Base-by-base conservation (phyloP, 2,797 vertebrate genomes). In the Megaceryle alcyon region DNA sequence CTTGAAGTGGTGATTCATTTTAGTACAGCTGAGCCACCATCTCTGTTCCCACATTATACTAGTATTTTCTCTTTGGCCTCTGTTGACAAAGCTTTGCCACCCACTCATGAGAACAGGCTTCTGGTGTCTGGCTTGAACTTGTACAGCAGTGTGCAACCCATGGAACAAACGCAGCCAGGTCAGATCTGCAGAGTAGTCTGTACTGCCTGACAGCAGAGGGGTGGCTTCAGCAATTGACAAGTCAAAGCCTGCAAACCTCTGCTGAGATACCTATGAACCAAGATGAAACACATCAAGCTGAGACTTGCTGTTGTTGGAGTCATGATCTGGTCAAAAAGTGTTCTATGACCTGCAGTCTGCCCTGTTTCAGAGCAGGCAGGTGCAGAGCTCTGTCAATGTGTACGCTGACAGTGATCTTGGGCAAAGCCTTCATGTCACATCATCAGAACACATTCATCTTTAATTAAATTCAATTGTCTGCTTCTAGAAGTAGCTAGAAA, bases 1-100 rank as follows among this genome's bases (percentile, higher is more conserved):
- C 75, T 61, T 26, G 35, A 70, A 46, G 23, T 54, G 25, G 48
- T 33, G 70, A 82, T 69, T 70, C 60, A 59, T 31, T 89, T 60
- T 51, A 60, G 75, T 14, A 31, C 84, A 91, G 84, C 88, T 83
- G 82, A 96, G 69, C 82, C 82, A 68, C 82, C 41, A 80, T 53
- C 49, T 78, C 91, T 59, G 41, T 9, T 65, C 79, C 65, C 79
- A 78, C 46, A 7, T 7, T 39, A 28, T 9, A 39, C 35, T 57
- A 56, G 15, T 54, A 7, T 75, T 80, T 90, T 80, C 81, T 75
- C 83, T 69, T 61, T 28, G 84, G 60, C 17, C 35, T 93, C 54
- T 93, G 86, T 88, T 91, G 75, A 26, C 57, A 65, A 75, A 89
- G 82, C 78, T 91, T 53, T 91, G 69, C 86, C 60, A 60, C 84